Conservation (phyloP, 2,888 invertebrate genomes). For the Caenorhabditis macrosperma region DNA sequence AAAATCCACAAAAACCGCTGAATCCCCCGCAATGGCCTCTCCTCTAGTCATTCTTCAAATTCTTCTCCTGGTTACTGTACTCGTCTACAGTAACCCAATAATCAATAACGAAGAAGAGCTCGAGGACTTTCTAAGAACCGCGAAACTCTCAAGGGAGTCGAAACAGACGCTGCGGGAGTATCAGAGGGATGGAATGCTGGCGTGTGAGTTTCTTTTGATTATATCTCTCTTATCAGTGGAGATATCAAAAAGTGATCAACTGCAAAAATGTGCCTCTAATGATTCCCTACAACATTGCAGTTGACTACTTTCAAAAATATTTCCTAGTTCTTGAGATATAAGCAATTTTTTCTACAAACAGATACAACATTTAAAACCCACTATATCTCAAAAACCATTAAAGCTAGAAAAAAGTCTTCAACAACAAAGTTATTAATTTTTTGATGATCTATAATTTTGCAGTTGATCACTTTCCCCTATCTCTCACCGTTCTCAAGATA, state of each 20-base stretch:
- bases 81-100: neutral
- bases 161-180: constrained; percentile 26
- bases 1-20: neutral
- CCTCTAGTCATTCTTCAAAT: neutral
- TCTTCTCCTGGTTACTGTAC: neutral
- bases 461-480: too few species aligned
- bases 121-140: constrained; percentile 18
- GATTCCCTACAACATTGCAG: too few species aligned
- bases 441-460: too few species aligned
- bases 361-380: too few species aligned
- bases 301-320: too few species aligned
- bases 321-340: neutral
- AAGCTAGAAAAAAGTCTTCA: too few species aligned
- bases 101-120: constrained; percentile 32
- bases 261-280: too few species aligned
- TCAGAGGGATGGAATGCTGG: constrained; percentile 15
- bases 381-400: too few species aligned
- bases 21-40: neutral
- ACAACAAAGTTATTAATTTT: too few species aligned
- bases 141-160: constrained; percentile 28
- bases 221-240: neutral
- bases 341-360: too few species aligned
- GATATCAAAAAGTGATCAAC: neutral
- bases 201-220: constrained; percentile 21
- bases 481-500: too few species aligned